Base-by-base conservation (phyloP, 2,888 invertebrate species). In the Allophyes oxyacanthae region DNA sequence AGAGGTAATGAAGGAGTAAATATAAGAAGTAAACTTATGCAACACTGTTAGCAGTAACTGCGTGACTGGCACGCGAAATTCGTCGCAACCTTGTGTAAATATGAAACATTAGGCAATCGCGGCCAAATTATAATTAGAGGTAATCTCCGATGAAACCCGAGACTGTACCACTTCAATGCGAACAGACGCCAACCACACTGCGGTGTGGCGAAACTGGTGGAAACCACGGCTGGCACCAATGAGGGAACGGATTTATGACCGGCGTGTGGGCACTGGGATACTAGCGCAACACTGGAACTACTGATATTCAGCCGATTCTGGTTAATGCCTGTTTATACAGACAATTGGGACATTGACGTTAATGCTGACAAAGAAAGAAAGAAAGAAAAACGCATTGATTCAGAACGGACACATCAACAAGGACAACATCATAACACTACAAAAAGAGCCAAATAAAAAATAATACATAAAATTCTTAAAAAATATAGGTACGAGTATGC, bases 71-170 rank as follows among this genome's bases (percentile, higher is more conserved):
- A 33, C 41, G 28, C 40, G 33, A 32, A 38, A 30, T 44, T 51
- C 43, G 11, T 45, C 48, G 30, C 34, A 53, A 57, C 62, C 62
- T 57, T 66, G 66, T 34, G 33, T 61, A 28, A 37, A 45, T 65
- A 52, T 57, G 48, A 45, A 60, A 46, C 41, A 30, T 46, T 56
- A 20, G 28, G 46, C 14, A 66, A 62, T 38, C 49, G 25, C 37
- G 33, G 44, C 26, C 25, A 49, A 41, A 41, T 49, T 52, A 44
- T 57, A 52, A 57, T 49, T 42, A 65, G 38, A 33, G 26, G 41
- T 65, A 52, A 62, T 57, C 30, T 65, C 20, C 41, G 11, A 44
- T 15, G 14, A n/a, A 53, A 43, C 11, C 15, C 4, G 33, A 56
- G 14, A 40, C n/a, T n/a, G 40, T 28, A 32, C n/a, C n/a, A n/a